phyloP scores from a whole-genome alignment of 1,140 invertebrate species.

The Eumeta japonica region DNA sequence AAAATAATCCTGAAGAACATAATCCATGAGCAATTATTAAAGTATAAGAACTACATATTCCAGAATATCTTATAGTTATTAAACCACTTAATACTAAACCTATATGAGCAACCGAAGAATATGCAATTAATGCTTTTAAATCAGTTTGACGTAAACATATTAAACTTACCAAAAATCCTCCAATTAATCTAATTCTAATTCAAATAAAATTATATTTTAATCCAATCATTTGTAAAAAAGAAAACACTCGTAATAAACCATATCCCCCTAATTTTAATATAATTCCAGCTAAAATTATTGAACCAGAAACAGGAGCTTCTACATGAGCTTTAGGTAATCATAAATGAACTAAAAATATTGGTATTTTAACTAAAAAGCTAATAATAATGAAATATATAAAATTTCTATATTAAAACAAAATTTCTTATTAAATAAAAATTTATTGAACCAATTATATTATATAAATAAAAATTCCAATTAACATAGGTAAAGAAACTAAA shows the following conservation, averaged over 20 bases:
- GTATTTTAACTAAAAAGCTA: constrained; percentile 69
- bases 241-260: constrained; percentile 60
- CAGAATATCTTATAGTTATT: constrained; percentile 48
- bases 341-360: constrained; percentile 68
- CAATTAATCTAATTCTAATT: constrained; percentile 58
- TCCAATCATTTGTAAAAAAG: constrained; percentile 39
- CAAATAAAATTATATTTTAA: constrained; percentile 50
- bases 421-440: constrained; percentile 53
- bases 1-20: constrained; percentile 69
- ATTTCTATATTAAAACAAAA: constrained; percentile 45
- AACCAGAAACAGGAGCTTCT: constrained; percentile 66
- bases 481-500: constrained; percentile 61
- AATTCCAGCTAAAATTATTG: constrained; percentile 70
- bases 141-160: constrained; percentile 63
- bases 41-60: constrained; percentile 48
- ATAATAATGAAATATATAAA: constrained; percentile 56
- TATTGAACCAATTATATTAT: constrained; percentile 38
- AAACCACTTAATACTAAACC: constrained; percentile 52
- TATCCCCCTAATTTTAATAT: constrained; percentile 69
- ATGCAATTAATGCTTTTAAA: constrained; percentile 65
- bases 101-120: constrained; percentile 65
- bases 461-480: constrained; percentile 57
- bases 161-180: constrained; percentile 58
- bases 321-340: constrained; percentile 74
- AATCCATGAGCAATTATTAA: constrained; percentile 68